Base-by-base conservation (phyloP, 2,797 vertebrate species). In the Scyliorhinus canicula region DNA sequence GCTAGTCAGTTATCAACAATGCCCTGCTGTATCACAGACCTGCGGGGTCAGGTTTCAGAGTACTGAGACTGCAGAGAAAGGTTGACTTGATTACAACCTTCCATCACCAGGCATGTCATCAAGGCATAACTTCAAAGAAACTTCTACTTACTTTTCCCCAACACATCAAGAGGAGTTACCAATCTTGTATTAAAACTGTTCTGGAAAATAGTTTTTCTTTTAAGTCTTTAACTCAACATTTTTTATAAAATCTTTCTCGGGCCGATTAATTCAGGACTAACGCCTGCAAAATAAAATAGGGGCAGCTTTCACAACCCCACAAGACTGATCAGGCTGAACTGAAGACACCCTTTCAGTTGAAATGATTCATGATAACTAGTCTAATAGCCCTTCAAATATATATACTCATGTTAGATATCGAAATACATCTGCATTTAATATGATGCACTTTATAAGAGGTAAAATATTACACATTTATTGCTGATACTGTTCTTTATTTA, bases 271-370 rank as follows among this genome's bases (percentile, higher is more conserved):
- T 9, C 12, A 16, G 12, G 14, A n/a, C 52, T 35, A 52, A 55
- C 14, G 9, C 28, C 52, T 31, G 28, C 31, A 28, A 6, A 55
- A 50, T 4, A 88, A 40, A 44, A 47, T 82, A 21, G 47, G 79
- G 44, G 44, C 44, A 82, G 44, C 52, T 88, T 88, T 19, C 55
- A 57, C 16, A 88, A 88, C n/a, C 55, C 26, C 31, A 8, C 12
- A 2, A 86, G 50, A 55, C 84, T 86, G 50, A 12, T 35, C 35
- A 86, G 35, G 31, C 85, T 60, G 31, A 88, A n/a, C 52, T 88
- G 85, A 88, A 88, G 85, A 88, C 19, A 88, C 31, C 26, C 85
- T 88, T 88, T 88, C 85, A 57, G 4, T 57, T 88, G 31, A n/a
- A 88, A 57, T 88, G 5, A 57, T 88, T 12, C 31, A 16, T n/a